Base-by-base conservation (phyloP, 1,140 invertebrate genomes). In the Drosophila sturtevanti region DNA sequence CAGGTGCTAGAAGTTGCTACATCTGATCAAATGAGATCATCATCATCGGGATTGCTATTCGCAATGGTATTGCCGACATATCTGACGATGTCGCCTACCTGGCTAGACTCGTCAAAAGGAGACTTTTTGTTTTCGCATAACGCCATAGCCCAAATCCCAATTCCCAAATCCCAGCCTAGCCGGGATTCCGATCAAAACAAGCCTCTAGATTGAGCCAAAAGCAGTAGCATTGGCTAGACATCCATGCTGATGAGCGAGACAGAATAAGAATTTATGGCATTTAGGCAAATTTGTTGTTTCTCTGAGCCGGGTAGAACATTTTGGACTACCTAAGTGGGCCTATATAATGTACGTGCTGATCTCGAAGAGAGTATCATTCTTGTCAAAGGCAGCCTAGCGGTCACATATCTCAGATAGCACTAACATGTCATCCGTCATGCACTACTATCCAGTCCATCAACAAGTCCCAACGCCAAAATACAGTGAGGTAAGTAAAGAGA, bases 371-470 rank as follows among this genome's bases (percentile, higher is more conserved):
- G 66, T 68, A 79, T 89, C 84, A 87, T 71, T 68, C 48, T 18
- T 58, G 34, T 68, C 77, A 63, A 71, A 48, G 59, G 77, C 84
- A 74, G 63, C 41, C 31, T 7, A 60, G 52, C 51, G 48, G 64
- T 41, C 54, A 73, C 51, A 27, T 14, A 52, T 51, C 60, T 0
- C 18, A 31, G 24, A 52, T 55, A 63, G 1, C 14, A n/a, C n/a
- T n/a, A 65, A 68, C 31, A 89, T 90, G 87, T 90, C 87, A 62
- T 90, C 87, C 63, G 81, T 90, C 52, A 90, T 90, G 82, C 87
- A 90, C 71, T 90, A 90, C 87, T 90, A 90, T 72, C 87, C 87
- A 67, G 79, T 90, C 61, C 81, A 90, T 27, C 87, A 77, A 16
- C 51, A 72, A 62, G 59, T 72, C 1, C 72, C 79, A 6, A 63